Conservation (phyloP, 1,140 invertebrate genomes). For the Campoletis sonorensis region DNA sequence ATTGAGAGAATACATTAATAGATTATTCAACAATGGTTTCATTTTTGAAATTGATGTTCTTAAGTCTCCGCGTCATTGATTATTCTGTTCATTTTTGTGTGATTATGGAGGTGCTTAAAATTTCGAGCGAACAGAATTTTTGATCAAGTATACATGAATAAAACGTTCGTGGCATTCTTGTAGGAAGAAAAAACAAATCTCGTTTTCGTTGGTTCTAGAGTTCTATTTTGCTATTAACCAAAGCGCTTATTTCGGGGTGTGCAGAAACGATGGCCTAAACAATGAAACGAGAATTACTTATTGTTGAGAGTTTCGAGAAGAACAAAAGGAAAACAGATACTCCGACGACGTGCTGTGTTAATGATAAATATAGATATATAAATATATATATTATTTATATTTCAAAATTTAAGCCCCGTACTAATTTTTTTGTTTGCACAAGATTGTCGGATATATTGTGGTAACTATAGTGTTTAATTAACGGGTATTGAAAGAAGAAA, state of each 20-base stretch:
- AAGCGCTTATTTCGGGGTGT: neutral
- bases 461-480: slow-evolving; percentile 3
- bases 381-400: too few species aligned
- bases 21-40: too few species aligned
- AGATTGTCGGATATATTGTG: slow-evolving; percentile 2
- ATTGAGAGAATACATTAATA: too few species aligned
- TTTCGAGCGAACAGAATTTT: too few species aligned
- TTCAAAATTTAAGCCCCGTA: too few species aligned
- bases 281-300: slow-evolving; percentile 21
- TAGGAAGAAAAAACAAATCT: neutral
- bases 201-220: slow-evolving; percentile 33
- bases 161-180: too few species aligned
- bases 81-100: too few species aligned
- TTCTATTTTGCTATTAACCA: slow-evolving; percentile 41
- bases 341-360: neutral
- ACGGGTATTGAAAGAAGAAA: neutral
- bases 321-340: neutral
- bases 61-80: too few species aligned
- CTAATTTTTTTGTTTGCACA: neutral
- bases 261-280: slow-evolving; percentile 27
- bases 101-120: too few species aligned
- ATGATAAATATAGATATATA: too few species aligned
- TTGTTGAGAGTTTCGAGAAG: neutral
- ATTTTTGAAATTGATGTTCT: too few species aligned
- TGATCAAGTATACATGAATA: too few species aligned